A percentile compares a stretch with the other conserved stretches of the same genome.
phyloP scores from a whole-genome alignment of 2,113 vertebrate species.

The Antidorcas marsupialis region DNA sequence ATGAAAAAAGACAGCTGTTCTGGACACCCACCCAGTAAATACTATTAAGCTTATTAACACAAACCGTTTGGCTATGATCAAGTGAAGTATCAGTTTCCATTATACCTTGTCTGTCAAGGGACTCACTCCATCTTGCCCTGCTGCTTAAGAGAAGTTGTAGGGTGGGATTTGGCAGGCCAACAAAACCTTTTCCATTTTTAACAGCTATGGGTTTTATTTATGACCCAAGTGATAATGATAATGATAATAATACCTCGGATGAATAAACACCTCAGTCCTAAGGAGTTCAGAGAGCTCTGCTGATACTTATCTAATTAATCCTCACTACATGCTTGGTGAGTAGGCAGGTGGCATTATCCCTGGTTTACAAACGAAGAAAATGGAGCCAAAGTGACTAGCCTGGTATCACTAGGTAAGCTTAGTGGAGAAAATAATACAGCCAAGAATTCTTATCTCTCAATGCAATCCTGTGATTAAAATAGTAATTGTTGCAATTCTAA shows the following conservation, averaged over 20 bases:
- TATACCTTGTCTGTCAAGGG: conserved; percentile 49
- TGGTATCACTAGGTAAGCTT: conserved; percentile 9
- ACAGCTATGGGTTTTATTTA: conserved; percentile 52
- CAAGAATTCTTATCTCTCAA: neutral
- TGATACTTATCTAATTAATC: conserved; percentile 69
- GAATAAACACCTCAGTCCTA: conserved; percentile 36
- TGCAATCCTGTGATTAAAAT: conserved; percentile 8
- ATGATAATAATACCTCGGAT: conserved; percentile 31
- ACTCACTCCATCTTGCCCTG: neutral
- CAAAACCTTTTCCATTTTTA: conserved; percentile 31
- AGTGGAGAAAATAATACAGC: conserved; percentile 6
- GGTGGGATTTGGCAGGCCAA: conserved; percentile 46
- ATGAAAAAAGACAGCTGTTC: conserved; percentile 66
- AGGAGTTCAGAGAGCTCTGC: conserved; percentile 5
- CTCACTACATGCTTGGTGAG: conserved; percentile 36
- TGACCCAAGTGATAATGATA: conserved; percentile 22
- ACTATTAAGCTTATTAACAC: conserved; percentile 53
- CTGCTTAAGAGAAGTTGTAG: conserved; percentile 35
- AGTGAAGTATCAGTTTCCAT: conserved; percentile 56
- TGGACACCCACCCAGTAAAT: conserved; percentile 59
- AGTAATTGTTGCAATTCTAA: conserved; percentile 3
- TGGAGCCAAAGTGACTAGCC: neutral
- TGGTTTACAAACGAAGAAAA: conserved; percentile 33
- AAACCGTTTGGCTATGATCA: conserved; percentile 69
- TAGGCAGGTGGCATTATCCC: conserved; percentile 11